Base-by-base conservation (phyloP, 2,797 vertebrate species). In the Streptopelia turtur region DNA sequence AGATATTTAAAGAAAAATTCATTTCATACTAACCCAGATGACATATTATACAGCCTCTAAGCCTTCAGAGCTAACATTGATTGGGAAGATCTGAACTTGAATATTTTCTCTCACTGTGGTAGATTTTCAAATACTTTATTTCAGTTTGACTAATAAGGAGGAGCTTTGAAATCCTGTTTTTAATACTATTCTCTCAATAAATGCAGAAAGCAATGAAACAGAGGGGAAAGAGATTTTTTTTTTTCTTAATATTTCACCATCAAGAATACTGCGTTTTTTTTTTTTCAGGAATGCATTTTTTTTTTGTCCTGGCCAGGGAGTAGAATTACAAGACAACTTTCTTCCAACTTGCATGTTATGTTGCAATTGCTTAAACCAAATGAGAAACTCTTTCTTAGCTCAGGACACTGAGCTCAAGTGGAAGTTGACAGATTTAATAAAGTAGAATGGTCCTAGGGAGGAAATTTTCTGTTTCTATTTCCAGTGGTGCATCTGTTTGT, bases 401-500 rank as follows among this genome's bases (percentile, higher is more conserved):
- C n/a, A 89, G 90, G 87, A 96, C 80, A 61, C 69, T 97, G 68
- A 94, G 75, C 78, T 96, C 89, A 77, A 93, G 92, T 89, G 56
- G 87, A 96, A 96, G 50, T 91, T 97, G 94, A 96, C 96, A 97
- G 89, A 95, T 96, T 95, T 97, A 95, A 97, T 98, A 90, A 95
- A 96, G 64, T 72, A 86, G 83, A 96, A 94, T 93, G 30, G 15
- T 97, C 91, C 59, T 94, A 94, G 56, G 84, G 85, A 97, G 79
- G 78, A 97, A 97, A 92, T 93, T 82, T 86, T 94, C 66, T 86
- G 33, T 95, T 97, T 96, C 94, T 95, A 30, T 95, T 97, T 98
- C 96, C 90, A 95, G 88, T 87, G 83, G 87, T 96, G 90, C 81
- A 97, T 96, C 95, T 97, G 95, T 97, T 97, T 97, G 89, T 69